Conservation (phyloP, 2,888 invertebrate genomes). For the Coelinius sp. region DNA sequence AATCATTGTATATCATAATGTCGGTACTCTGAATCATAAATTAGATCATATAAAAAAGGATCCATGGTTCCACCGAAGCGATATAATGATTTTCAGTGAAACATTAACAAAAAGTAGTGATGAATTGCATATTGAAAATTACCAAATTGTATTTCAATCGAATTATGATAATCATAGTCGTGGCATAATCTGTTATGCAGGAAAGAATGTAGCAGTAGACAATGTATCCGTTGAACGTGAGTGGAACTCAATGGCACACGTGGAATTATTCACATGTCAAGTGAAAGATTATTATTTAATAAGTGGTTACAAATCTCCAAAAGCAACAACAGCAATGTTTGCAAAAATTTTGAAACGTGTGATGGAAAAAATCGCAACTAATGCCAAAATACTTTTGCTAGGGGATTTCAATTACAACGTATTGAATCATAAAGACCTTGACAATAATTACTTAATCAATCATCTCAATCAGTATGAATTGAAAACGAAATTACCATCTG, state of each 20-base stretch:
- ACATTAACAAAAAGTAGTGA: background rate
- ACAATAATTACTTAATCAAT: too few species aligned
- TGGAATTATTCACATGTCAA: too few species aligned
- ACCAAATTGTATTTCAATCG: background rate
- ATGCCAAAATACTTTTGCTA: background rate
- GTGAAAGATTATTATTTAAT: background rate
- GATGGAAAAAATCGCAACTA: too few species aligned
- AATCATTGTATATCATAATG: slow-evolving; percentile 31
- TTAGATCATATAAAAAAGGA: slow-evolving; percentile 9
- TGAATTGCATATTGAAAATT: background rate
- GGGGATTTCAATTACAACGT: slow-evolving; percentile 29
- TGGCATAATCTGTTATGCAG: background rate
- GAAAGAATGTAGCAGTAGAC: background rate
- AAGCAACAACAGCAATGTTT: background rate
- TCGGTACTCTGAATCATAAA: slow-evolving; percentile 21
- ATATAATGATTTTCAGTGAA: background rate
- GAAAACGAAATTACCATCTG: too few species aligned
- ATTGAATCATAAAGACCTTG: background rate
- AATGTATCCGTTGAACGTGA: background rate
- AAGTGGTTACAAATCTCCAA: slow-evolving; percentile 33
- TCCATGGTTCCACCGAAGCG: slow-evolving; percentile 14
- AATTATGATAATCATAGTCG: background rate
- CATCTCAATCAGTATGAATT: too few species aligned
- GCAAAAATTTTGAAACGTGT: too few species aligned
- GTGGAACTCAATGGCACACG: background rate